A percentile compares a stretch with the other conserved stretches of the same genome.
phyloP scores from a whole-genome alignment of 2,113 vertebrate species.

The Nyctereutes procyonoides region DNA sequence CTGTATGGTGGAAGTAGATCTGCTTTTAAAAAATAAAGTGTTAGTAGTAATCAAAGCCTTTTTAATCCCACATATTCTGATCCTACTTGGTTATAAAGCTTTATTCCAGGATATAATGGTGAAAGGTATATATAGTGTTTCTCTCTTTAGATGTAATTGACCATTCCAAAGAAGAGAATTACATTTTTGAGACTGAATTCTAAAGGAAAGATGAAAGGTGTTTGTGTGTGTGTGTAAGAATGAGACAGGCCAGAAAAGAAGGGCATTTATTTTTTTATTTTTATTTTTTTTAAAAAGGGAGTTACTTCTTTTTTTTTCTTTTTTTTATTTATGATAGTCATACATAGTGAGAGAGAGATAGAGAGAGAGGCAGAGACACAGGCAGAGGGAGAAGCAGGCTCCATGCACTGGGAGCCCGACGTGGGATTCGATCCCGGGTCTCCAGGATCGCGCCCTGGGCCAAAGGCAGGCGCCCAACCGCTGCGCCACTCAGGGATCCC shows the following conservation, averaged over 20 bases:
- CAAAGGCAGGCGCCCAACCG: no score
- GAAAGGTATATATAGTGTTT: not conserved
- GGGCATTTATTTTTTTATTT: conserved; percentile 32
- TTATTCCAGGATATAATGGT: not conserved
- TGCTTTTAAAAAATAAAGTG: not conserved
- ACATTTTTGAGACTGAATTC: not conserved
- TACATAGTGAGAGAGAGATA: no score
- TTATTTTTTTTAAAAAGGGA: no score
- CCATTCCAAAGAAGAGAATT: not conserved
- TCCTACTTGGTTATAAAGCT: not conserved
- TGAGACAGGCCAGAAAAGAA: not conserved
- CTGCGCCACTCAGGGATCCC: no score
- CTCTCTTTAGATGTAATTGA: not conserved
- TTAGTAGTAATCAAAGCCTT: not conserved
- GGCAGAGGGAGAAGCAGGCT: no score
- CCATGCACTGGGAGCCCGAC: no score
- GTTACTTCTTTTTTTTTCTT: no score
- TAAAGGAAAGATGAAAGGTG: not conserved
- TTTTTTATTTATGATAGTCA: no score
- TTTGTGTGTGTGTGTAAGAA: not conserved
- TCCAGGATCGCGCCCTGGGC: no score
- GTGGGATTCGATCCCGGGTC: no score
- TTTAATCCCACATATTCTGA: not conserved
- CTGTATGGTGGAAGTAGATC: not conserved
- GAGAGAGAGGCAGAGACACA: no score